Conservation (phyloP, 2,888 invertebrate species). For the Nomada ferruginata region DNA sequence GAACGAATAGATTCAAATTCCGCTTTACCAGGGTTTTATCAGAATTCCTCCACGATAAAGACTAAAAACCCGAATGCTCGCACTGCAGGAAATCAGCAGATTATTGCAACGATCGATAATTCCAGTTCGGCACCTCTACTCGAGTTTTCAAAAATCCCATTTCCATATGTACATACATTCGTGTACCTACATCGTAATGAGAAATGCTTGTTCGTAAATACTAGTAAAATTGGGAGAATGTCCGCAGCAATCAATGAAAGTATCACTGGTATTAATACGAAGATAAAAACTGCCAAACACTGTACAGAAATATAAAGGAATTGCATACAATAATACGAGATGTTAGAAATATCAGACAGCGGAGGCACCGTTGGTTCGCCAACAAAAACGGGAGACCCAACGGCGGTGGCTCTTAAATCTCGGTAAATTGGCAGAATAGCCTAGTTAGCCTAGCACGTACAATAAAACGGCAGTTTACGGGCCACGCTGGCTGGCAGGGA, state of each 20-base stretch:
- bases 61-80: not conserved
- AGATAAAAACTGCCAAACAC: not conserved
- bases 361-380: not conserved
- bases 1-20: slow-evolving; percentile 25
- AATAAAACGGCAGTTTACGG: slow-evolving; percentile 38
- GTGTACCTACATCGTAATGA: not conserved
- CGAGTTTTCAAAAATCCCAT: not conserved
- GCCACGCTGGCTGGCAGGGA: not conserved
- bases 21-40: not conserved
- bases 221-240: not conserved
- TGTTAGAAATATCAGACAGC: not conserved
- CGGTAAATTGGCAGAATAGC: slow-evolving; percentile 8
- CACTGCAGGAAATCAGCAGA: slow-evolving; percentile 22
- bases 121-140: not conserved
- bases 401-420: slow-evolving; percentile 24
- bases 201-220: not conserved
- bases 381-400: not conserved
- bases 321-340: no score
- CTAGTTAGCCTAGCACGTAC: slow-evolving; percentile 16
- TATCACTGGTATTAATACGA: not conserved
- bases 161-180: not conserved
- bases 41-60: not conserved
- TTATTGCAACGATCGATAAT: slow-evolving; percentile 6
- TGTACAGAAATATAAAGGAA: not conserved
- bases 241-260: not conserved